Evolutionary conservation across 2,113 vertebrate genomes (phyloP).

Genomic region (Scomber scombrus): DNA sequence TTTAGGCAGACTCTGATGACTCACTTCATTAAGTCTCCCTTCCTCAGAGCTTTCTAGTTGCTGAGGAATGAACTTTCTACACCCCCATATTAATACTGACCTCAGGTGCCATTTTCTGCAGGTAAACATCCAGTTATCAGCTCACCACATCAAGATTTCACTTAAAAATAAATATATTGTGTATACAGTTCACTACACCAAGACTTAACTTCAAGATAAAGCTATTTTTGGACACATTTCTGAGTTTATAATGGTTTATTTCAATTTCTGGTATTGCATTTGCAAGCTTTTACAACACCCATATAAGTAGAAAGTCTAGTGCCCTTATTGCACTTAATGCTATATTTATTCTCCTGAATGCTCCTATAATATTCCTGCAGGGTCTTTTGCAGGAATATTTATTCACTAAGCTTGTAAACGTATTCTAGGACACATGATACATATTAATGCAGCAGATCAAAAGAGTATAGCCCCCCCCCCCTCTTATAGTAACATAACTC

Average conservation of each 20-base stretch:
- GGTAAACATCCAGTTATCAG: constrained; percentile 21
- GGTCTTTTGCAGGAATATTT: not conserved
- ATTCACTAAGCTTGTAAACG: not conserved
- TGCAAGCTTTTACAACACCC: not conserved
- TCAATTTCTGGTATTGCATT: not conserved
- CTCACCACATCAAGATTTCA: not conserved
- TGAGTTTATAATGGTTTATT: not conserved
- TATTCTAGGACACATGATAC: not conserved
- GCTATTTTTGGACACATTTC: not conserved
- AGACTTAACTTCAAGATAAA: not conserved
- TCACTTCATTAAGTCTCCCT: constrained; percentile 74
- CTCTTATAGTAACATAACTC: not conserved
- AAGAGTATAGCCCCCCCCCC: too few relatives aligned
- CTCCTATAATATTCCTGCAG: not conserved
- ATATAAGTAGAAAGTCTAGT: not conserved
- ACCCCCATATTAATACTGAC: constrained; percentile 33
- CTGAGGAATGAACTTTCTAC: constrained; percentile 65
- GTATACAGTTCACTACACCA: not conserved
- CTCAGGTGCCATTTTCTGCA: constrained; percentile 8
- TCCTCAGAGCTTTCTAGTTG: constrained; percentile 64
- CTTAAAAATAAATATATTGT: not conserved
- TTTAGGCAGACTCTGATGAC: constrained; percentile 66
- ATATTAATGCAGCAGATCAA: not conserved
- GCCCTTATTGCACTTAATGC: not conserved
- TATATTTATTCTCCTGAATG: constrained; percentile 8